phyloP scores from a whole-genome alignment of 2,888 invertebrate species.

The Ctena decussata region DNA sequence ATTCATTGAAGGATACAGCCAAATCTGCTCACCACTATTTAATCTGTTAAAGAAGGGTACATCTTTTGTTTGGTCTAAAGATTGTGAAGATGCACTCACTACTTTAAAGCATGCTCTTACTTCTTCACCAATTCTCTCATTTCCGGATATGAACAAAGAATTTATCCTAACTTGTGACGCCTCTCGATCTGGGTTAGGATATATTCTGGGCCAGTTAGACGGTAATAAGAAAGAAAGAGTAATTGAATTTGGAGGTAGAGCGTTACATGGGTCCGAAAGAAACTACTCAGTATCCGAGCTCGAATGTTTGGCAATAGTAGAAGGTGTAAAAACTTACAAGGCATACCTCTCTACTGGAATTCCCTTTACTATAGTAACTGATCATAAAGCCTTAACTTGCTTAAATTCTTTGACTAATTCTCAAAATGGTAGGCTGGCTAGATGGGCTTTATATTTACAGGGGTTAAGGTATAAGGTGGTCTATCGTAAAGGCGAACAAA shows the following conservation, averaged over 20 bases:
- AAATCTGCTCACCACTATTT: constrained; percentile 49
- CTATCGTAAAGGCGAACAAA: constrained; percentile 6
- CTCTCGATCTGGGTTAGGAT: constrained; percentile 48
- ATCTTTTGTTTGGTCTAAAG: constrained; percentile 29
- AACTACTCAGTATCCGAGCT: constrained; percentile 15
- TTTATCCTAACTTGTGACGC: constrained; percentile 64
- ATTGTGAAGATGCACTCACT: constrained; percentile 54
- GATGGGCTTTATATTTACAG: constrained; percentile 5
- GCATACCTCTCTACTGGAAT: constrained; percentile 12
- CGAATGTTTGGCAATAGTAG: constrained; percentile 20
- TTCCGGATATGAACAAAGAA: constrained; percentile 50
- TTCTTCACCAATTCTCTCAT: constrained; percentile 57
- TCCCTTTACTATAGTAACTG: constrained; percentile 41
- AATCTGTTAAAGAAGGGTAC: constrained; percentile 26
- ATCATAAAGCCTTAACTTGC: constrained; percentile 25
- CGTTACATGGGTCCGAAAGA: constrained; percentile 86
- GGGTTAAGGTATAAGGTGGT: constrained; percentile 15
- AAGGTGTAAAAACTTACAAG: constrained; percentile 17
- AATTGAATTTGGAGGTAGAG: constrained; percentile 50
- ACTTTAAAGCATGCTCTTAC: constrained; percentile 48
- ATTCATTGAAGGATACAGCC: constrained; percentile 45
- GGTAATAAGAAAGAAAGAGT: constrained; percentile 48
- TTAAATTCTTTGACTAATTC: background rate
- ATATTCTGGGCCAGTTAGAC: constrained; percentile 58
- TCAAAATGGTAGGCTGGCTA: constrained; percentile 9